Base-by-base conservation (phyloP, 2,797 vertebrate species). In the Sciurus vulgaris region DNA sequence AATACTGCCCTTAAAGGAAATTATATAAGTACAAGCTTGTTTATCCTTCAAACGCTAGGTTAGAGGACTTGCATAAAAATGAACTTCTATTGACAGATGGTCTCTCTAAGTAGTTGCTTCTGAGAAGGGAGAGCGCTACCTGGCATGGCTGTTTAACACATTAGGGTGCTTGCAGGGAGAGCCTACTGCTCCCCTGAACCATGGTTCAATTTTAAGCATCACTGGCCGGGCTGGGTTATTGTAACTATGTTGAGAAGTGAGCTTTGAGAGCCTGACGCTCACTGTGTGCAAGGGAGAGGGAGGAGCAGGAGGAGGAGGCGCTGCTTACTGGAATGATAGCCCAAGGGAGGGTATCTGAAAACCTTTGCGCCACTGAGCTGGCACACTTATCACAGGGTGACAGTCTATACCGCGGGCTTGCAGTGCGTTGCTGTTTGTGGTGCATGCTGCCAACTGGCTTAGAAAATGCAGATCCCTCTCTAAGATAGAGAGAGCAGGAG, bases 131-230 rank as follows among this genome's bases (percentile, higher is more conserved):
- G 92, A 97, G 96, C 84, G 82, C 88, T 98, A 98, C 97, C 97
- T 98, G 96, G 95, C 86, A 97, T 97, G 93, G 96, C 96, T 97
- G 93, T 98, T 98, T 98, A 98, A 98, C 97, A 98, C 98, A 98
- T 98, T 97, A 98, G 98, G 98, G 98, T 97, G 98, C 98, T 98
- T 96, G 96, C 97, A 97, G 98, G 97, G 98, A 98, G 77, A 97
- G 93, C 93, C 97, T 97, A 97, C 97, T 97, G 97, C 96, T 98
- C 96, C 98, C 96, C 89, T 96, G 98, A 98, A 97, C 97, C 98
- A 98, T 84, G 97, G 98, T 98, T 98, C 98, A 98, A 98, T 98
- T 98, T 98, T 98, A 99, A 98, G 98, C 98, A 98, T 98, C 96
- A 3, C 96, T 98, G 98, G 96, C 97, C 67, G 85, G 97, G 95